These are phyloP conservation scores for Drosophila arawakana DNA, from an alignment of 1,140 invertebrate species.

Conservation along the genomic window DNA sequence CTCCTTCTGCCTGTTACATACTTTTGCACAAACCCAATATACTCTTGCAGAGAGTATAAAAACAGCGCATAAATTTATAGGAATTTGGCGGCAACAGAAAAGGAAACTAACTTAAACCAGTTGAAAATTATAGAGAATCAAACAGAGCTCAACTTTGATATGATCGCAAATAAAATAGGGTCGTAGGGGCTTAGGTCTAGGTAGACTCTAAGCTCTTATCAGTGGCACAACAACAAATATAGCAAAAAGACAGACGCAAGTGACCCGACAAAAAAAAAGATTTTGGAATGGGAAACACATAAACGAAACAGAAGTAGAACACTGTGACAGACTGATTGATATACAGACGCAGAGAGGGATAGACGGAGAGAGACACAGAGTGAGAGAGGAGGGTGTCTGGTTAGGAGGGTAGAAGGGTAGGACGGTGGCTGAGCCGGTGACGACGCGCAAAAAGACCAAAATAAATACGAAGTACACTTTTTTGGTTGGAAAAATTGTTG, in stretches of 20 bases:
- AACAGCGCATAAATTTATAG: constrained; percentile 1
- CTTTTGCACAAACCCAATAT: no score
- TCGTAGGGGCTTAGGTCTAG: neutral
- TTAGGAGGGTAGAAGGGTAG: neutral
- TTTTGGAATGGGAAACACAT: constrained; percentile 67
- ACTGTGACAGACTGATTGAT: constrained; percentile 19
- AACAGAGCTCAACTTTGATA: neutral
- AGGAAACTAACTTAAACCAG: neutral
- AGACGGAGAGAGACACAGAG: neutral
- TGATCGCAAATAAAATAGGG: neutral
- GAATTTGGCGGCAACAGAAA: constrained; percentile 16
- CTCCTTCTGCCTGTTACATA: no score
- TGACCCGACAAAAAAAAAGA: constrained; percentile 30
- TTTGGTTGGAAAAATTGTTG: constrained; percentile 40
- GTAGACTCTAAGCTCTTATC: constrained; percentile 15
- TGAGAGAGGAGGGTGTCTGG: constrained; percentile 6
- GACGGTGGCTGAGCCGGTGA: constrained; percentile 38
- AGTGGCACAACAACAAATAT: constrained; percentile 33
- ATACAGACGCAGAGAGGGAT: constrained; percentile 21
- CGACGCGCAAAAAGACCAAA: constrained; percentile 45
- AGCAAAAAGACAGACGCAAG: constrained; percentile 13
- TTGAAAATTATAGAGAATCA: neutral
- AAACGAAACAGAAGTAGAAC: constrained; percentile 40
- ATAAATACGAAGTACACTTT: constrained; percentile 64
- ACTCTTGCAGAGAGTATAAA: no score